Evolutionary conservation across 2,888 invertebrate species (phyloP), one percentile per base, ranked within the genome.

Genomic region (Drosophila peninsularis): DNA sequence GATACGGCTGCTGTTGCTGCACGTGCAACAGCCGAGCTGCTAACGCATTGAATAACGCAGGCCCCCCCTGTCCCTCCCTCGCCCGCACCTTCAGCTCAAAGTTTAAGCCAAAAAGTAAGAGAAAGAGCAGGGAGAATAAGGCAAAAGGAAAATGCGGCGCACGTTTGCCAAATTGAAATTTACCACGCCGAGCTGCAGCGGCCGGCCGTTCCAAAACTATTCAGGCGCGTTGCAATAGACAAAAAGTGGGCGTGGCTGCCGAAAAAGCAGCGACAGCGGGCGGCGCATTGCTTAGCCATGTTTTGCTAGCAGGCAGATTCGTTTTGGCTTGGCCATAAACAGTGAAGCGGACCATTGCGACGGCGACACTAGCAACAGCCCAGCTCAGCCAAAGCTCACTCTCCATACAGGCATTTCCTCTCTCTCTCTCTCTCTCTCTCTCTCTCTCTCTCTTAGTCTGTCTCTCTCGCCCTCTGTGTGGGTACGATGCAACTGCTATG

Each of bases 81-180:
- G 54, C 77, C 30, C 30, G 4, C 7, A 70, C 61, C 69, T 76
- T 65, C 36, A 45, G 62, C 52, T 37, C 47, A 65, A 70, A 62
- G 14, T 54, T 57, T 30, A 44, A 52, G 53, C 53, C 47, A 64
- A 67, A 54, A 60, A 54, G 27, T 44, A 45, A 4, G n/a, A 5
- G 27, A 44, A 50, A 4, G n/a, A 3, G 47, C 24, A 32, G 17
- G 3, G 32, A 19, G 55, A 5, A 36, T 14, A 55, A 49, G 19
- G 24, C 54, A 50, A 34, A 42, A 58, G 41, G 54, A 58, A 64
- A 72, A 80, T 80, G 75, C 80, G 64, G 58, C 62, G 66, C 79
- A 80, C 79, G 79, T 80, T 80, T 78, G 71, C 69, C 78, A 80
- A 80, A 80, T 80, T 80, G 79, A 80, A 80, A 80, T 80, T 75